Evolutionary conservation across 2,888 invertebrate genomes (phyloP).

Genomic region (Catocala sponsa): DNA sequence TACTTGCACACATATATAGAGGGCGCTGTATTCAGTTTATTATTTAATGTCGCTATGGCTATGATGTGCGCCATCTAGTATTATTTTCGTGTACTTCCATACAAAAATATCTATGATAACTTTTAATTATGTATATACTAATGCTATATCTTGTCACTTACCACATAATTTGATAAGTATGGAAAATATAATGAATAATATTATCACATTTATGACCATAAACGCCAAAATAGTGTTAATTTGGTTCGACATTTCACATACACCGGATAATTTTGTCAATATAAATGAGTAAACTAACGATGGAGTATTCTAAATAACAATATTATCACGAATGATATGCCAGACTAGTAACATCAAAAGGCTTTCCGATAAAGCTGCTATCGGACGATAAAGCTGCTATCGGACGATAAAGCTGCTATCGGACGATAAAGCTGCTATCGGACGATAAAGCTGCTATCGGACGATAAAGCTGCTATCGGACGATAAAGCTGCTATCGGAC

Average conservation of each 20-base stretch:
- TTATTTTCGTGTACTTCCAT: not conserved
- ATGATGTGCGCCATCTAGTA: conserved; percentile 6
- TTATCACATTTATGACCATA: not conserved
- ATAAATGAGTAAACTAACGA: not conserved
- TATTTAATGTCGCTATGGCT: conserved; percentile 1
- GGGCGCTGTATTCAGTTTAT: too few relatives aligned
- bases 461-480: conserved; percentile 9
- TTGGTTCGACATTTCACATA: not conserved
- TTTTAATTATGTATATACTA: too few relatives aligned
- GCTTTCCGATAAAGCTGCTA: conserved; percentile 8
- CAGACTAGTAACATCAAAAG: not conserved
- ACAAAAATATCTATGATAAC: too few relatives aligned
- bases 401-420: conserved; percentile 9
- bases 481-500: too few relatives aligned
- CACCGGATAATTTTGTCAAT: too few relatives aligned
- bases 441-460: too few relatives aligned
- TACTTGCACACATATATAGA: too few relatives aligned
- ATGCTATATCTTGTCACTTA: too few relatives aligned
- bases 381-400: conserved; percentile 7
- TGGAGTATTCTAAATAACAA: conserved; percentile 1
- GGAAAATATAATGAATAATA: conserved; percentile 4
- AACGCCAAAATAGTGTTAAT: not conserved
- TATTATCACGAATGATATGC: not conserved
- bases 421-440: conserved; percentile 9
- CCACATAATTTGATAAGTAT: not conserved